These are phyloP conservation scores for Xenentodon cancila DNA, from an alignment of 2,797 vertebrate genomes.

Conservation along the genomic window DNA sequence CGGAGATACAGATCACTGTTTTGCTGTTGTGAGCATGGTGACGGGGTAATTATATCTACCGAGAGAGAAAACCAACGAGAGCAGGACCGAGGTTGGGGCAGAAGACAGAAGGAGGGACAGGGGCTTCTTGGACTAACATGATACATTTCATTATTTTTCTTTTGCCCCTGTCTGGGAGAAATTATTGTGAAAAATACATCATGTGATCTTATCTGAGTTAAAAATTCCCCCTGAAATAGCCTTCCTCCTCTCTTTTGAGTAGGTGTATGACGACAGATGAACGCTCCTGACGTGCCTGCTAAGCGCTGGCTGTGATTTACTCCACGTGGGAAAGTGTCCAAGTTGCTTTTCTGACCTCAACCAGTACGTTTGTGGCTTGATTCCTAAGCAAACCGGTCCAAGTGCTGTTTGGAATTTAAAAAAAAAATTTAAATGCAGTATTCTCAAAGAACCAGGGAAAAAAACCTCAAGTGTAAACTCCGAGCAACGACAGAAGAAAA, in stretches of 20 bases:
- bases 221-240: not conserved
- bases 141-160: slow-evolving; percentile 9
- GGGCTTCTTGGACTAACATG: not conserved
- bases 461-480: not conserved
- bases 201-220: slow-evolving; percentile 10
- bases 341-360: slow-evolving; percentile 22
- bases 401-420: too few species aligned
- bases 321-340: slow-evolving; percentile 8
- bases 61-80: slow-evolving; percentile 54
- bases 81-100: slow-evolving; percentile 1
- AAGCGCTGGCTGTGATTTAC: slow-evolving; percentile 40
- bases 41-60: slow-evolving; percentile 68
- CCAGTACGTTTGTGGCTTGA: slow-evolving; percentile 48
- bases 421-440: slow-evolving; percentile 8
- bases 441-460: slow-evolving; percentile 7
- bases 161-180: slow-evolving; percentile 15
- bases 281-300: slow-evolving; percentile 13
- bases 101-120: slow-evolving; percentile 3
- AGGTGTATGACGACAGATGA: slow-evolving; percentile 31
- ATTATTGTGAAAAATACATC: not conserved
- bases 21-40: slow-evolving; percentile 68
- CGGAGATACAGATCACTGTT: slow-evolving; percentile 73
- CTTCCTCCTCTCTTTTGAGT: slow-evolving; percentile 3
- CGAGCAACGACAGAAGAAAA: not conserved
- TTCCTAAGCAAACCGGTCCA: not conserved